A percentile compares a stretch with the other conserved stretches of the same genome.
These are phyloP conservation scores for Drosophila kepulauana DNA, from an alignment of 1,140 invertebrate genomes.

Conservation along the genomic window DNA sequence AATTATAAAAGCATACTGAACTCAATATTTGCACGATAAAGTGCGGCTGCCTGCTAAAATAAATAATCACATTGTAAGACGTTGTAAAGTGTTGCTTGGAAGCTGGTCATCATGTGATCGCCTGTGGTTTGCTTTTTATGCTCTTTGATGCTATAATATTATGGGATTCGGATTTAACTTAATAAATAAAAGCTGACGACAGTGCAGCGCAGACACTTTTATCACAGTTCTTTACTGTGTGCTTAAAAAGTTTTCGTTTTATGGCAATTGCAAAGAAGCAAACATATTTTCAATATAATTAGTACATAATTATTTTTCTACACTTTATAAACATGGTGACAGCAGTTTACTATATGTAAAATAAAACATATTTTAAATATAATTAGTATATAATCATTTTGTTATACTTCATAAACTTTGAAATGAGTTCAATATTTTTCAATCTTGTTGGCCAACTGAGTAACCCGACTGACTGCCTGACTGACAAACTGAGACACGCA, in stretches of 20 bases:
- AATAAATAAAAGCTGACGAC: not conserved
- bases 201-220: not conserved
- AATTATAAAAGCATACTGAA: constrained; percentile 38
- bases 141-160: not conserved
- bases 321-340: no score
- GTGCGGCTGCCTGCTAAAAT: constrained; percentile 23
- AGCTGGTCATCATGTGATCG: not conserved
- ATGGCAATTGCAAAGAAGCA: no score
- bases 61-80: constrained; percentile 32
- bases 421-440: not conserved
- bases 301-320: no score
- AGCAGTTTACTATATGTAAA: no score
- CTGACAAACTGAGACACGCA: constrained; percentile 12
- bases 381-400: not conserved
- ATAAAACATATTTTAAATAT: not conserved
- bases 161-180: not conserved
- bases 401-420: not conserved
- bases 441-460: constrained; percentile 22
- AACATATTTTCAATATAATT: no score
- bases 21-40: constrained; percentile 29
- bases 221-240: not conserved
- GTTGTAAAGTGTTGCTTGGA: constrained; percentile 15
- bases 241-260: not conserved
- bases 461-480: constrained; percentile 14
- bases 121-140: constrained; percentile 15